These are phyloP conservation scores for Thrips palmi DNA, from an alignment of 1,140 invertebrate genomes.

Conservation along the genomic window DNA sequence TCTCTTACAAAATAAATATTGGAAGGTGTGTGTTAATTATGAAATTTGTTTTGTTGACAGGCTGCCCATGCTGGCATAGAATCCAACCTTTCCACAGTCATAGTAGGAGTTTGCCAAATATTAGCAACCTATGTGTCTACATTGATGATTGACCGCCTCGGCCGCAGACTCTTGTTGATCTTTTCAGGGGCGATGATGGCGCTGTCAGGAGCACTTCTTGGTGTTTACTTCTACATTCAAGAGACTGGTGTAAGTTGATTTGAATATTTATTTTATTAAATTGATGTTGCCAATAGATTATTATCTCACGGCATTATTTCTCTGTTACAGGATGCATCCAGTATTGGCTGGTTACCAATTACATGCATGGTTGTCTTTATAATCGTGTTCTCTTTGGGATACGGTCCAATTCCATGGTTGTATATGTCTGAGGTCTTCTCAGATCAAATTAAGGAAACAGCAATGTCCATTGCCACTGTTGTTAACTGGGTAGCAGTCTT, in stretches of 20 bases:
- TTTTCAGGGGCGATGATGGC: constrained; percentile 41
- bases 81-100: constrained; percentile 37
- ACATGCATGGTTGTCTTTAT: constrained; percentile 53
- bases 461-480: constrained; percentile 43
- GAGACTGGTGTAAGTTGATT: constrained; percentile 19
- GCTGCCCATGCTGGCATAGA: constrained; percentile 35
- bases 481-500: constrained; percentile 66
- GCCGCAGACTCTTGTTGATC: constrained; percentile 48
- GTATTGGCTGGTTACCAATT: constrained; percentile 35
- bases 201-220: constrained; percentile 35
- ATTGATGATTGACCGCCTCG: constrained; percentile 46
- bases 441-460: constrained; percentile 56
- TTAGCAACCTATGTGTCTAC: constrained; percentile 45
- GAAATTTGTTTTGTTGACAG: constrained; percentile 10
- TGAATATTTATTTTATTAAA: too few species aligned
- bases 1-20: not conserved
- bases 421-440: constrained; percentile 57
- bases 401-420: constrained; percentile 63
- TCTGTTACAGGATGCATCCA: constrained; percentile 16
- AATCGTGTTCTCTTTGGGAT: constrained; percentile 54
- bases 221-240: constrained; percentile 41
- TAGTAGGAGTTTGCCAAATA: constrained; percentile 63
- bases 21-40: not conserved
- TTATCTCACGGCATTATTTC: too few species aligned
- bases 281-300: too few species aligned